A percentile compares a stretch with the other conserved stretches of the same genome.
phyloP scores from a whole-genome alignment of 2,888 invertebrate genomes.

The Lithodes maja region DNA sequence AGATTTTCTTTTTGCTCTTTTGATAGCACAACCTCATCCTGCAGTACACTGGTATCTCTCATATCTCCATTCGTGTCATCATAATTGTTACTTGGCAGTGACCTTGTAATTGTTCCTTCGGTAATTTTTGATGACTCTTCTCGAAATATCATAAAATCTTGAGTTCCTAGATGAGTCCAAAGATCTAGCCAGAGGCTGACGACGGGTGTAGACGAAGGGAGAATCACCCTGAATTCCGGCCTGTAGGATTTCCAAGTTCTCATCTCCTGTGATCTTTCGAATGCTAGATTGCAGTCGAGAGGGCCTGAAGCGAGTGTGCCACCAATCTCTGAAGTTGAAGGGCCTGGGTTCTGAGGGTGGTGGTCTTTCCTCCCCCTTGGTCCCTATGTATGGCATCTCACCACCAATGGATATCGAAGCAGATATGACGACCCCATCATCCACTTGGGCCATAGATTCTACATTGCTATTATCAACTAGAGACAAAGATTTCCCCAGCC shows the following conservation, averaged over 20 bases:
- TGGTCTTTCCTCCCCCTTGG: not conserved
- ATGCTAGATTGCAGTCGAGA: not conserved
- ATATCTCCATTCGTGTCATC: not conserved
- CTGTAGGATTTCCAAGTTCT: not conserved
- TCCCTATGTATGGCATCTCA: not conserved
- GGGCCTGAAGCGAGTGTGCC: not conserved
- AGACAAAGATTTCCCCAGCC: not conserved
- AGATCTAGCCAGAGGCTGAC: not conserved
- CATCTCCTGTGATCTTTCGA: not conserved
- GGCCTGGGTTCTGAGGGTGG: not conserved
- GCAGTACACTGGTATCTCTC: not conserved
- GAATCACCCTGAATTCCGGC: not conserved
- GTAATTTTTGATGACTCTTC: not conserved
- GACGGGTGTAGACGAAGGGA: not conserved
- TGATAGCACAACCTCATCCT: not conserved
- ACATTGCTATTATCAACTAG: not conserved
- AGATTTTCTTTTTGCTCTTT: not conserved
- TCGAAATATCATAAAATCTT: not conserved
- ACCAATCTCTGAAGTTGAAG: not conserved
- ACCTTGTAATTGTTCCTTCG: not conserved
- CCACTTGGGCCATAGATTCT: not conserved
- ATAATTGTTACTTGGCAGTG: not conserved
- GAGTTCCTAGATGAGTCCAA: not conserved
- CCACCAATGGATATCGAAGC: not conserved
- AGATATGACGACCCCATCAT: not conserved